These are phyloP conservation scores for Paracyprichromis sp. DNA, from an alignment of 2,113 vertebrate species.

Conservation along the genomic window DNA sequence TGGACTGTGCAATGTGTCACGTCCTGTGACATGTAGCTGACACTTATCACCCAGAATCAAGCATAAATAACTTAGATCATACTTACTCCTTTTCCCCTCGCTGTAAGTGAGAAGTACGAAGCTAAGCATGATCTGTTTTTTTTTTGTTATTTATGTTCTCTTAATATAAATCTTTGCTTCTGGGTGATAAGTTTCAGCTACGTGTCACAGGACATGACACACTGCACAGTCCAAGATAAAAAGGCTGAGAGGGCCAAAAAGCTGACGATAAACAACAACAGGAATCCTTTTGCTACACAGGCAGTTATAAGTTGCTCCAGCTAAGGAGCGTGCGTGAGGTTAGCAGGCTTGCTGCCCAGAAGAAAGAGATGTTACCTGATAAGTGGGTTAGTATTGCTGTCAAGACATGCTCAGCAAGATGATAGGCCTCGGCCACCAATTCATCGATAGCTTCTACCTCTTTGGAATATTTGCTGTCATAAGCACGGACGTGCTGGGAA, in stretches of 20 bases:
- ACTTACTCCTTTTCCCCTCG: fast-evolving
- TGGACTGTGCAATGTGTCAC: not conserved
- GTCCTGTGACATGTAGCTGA: not conserved
- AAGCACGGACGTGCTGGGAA: conserved; percentile 26
- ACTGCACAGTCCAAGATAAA: fast-evolving
- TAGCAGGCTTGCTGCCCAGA: conserved; percentile 59
- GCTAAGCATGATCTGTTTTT: fast-evolving
- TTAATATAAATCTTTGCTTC: not conserved
- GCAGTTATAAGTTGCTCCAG: not conserved
- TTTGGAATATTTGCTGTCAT: conserved; percentile 50
- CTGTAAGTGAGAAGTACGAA: fast-evolving
- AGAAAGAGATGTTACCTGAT: conserved; percentile 77
- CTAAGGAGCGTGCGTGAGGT: conserved; percentile 45
- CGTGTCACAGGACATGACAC: fast-evolving
- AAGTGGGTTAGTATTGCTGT: conserved; percentile 78
- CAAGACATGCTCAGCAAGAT: conserved; percentile 77
- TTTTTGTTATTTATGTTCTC: not conserved
- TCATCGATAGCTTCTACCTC: conserved; percentile 71
- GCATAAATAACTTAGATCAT: not conserved
- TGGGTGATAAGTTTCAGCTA: fast-evolving
- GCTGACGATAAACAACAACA: not conserved
- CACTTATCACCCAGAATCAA: not conserved
- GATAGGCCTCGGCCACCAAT: conserved; percentile 75
- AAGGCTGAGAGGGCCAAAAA: not conserved
- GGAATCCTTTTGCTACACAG: not conserved